These are phyloP conservation scores for Polyploca ridens DNA, from an alignment of 2,888 invertebrate species.

Conservation along the genomic window DNA sequence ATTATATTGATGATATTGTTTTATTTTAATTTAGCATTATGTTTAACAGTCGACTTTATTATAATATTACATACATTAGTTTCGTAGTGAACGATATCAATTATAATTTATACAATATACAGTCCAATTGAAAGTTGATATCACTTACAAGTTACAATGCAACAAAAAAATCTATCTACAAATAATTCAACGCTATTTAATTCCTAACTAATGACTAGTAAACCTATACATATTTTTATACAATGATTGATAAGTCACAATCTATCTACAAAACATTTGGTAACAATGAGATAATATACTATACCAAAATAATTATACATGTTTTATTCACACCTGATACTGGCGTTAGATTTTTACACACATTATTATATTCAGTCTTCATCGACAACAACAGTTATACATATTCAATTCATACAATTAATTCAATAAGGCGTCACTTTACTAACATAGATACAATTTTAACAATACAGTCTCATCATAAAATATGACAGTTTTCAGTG, in stretches of 20 bases:
- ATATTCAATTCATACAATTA: constrained; percentile 47
- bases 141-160: constrained; percentile 49
- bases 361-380: constrained; percentile 77
- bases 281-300: constrained; percentile 82
- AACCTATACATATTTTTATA: constrained; percentile 70
- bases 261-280: constrained; percentile 82
- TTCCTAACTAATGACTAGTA: constrained; percentile 81
- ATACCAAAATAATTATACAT: constrained; percentile 78
- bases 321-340: constrained; percentile 65
- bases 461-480: constrained; percentile 69
- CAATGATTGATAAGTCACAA: constrained; percentile 57
- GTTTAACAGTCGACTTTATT: constrained; percentile 66
- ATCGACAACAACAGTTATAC: constrained; percentile 57
- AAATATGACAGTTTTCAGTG: constrained; percentile 51
- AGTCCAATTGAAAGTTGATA: constrained; percentile 25
- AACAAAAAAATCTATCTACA: constrained; percentile 50
- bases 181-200: constrained; percentile 59
- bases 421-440: constrained; percentile 58
- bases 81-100: constrained; percentile 45
- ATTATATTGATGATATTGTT: constrained; percentile 52
- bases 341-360: constrained; percentile 66
- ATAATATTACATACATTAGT: constrained; percentile 49
- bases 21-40: constrained; percentile 65
- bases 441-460: constrained; percentile 52
- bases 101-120: constrained; percentile 24